These are phyloP conservation scores for Glossophaga mutica DNA, from an alignment of 2,797 vertebrate species.

Conservation along the genomic window DNA sequence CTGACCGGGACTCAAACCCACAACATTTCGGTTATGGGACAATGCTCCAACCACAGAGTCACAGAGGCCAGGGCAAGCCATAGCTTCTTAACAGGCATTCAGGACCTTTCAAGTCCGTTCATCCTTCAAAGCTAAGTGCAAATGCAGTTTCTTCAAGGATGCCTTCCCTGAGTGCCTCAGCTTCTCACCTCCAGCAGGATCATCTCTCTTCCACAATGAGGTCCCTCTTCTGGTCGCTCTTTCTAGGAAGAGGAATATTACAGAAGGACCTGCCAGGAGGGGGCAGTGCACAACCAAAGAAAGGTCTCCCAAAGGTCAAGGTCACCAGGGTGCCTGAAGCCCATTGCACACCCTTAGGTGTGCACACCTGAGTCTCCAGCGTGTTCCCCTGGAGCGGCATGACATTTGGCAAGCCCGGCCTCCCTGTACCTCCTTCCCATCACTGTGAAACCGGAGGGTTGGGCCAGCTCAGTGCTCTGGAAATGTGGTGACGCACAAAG, in stretches of 20 bases:
- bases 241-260: neutral
- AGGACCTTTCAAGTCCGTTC: neutral
- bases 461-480: neutral
- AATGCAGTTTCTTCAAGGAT: neutral
- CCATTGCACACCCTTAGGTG: no score
- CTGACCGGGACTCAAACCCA: neutral
- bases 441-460: neutral
- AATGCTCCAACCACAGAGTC: neutral
- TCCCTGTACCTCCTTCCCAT: neutral
- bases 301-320: conserved; percentile 56
- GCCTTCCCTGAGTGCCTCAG: neutral
- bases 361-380: neutral
- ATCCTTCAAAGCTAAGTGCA: conserved; percentile 22
- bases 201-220: neutral
- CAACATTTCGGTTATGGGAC: neutral
- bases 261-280: conserved; percentile 48
- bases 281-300: conserved; percentile 60
- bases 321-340: neutral
- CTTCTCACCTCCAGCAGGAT: neutral
- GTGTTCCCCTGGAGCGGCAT: accelerated
- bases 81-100: neutral
- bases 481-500: neutral
- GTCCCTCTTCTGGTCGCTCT: accelerated
- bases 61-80: neutral
- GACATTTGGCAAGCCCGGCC: neutral